Conservation (phyloP, 2,888 invertebrate genomes). For the Hemithea aestivaria region DNA sequence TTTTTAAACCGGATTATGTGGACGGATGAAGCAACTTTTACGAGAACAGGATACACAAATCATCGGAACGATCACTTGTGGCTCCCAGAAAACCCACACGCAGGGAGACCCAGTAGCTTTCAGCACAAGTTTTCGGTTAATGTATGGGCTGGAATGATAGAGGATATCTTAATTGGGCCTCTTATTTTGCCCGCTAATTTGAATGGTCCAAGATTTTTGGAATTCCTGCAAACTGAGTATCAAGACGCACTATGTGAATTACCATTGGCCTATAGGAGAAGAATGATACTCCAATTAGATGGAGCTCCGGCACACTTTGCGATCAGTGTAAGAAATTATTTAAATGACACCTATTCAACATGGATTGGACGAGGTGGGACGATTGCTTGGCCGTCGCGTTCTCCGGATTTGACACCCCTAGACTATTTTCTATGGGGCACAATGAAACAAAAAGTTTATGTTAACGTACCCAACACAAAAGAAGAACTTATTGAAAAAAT, state of each 20-base stretch:
- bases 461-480: constrained; percentile 3
- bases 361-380: constrained; percentile 13
- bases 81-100: constrained; percentile 5
- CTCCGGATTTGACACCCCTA: constrained; percentile 13
- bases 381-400: constrained; percentile 12
- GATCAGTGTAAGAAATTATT: neutral
- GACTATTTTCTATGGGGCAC: constrained; percentile 16
- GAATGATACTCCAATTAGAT: neutral
- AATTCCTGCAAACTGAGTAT: neutral
- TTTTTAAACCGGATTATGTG: too few relatives aligned
- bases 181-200: neutral
- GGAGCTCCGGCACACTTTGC: constrained; percentile 2
- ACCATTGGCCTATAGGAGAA: neutral
- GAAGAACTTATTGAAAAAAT: too few relatives aligned
- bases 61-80: too few relatives aligned
- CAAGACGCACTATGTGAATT: neutral
- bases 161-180: constrained; percentile 1
- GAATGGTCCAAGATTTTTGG: constrained; percentile 1
- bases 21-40: too few relatives aligned
- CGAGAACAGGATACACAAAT: too few relatives aligned
- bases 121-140: constrained; percentile 5
- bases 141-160: constrained; percentile 5
- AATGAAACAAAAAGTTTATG: constrained; percentile 15
- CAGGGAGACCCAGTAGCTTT: neutral
- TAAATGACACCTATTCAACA: neutral